Conservation (phyloP, 92 coral and sea anemone species). For the Bergia sp. region DNA sequence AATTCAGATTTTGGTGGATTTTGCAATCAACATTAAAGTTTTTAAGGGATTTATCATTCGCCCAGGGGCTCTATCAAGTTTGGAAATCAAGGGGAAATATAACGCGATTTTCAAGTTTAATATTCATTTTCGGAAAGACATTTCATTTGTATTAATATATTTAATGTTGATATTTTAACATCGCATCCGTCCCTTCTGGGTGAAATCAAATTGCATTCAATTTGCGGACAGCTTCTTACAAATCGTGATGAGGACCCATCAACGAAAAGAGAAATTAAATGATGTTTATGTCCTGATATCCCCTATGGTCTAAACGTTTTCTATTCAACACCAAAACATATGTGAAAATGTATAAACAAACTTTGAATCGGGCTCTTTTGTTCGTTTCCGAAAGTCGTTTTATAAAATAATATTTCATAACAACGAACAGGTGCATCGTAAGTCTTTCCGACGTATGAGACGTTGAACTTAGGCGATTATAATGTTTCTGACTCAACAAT, state of each 20-base stretch:
- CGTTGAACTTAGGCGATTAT: background rate
- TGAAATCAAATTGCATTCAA: slow-evolving; percentile 30
- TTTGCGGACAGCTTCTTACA: slow-evolving; percentile 5
- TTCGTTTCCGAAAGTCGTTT: slow-evolving; percentile 34
- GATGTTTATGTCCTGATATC: slow-evolving; percentile 1
- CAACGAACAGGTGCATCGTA: slow-evolving; percentile 5
- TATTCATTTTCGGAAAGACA: background rate
- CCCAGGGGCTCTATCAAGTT: no score
- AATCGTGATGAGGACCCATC: slow-evolving; percentile 4
- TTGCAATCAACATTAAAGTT: background rate
- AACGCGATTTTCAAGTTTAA: background rate
- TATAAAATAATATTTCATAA: slow-evolving; percentile 9
- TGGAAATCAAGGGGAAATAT: background rate
- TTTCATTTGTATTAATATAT: slow-evolving; percentile 3
- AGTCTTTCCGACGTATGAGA: slow-evolving; percentile 3
- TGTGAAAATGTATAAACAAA: slow-evolving; percentile 25
- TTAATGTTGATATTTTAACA: slow-evolving; percentile 12
- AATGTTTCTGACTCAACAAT: background rate
- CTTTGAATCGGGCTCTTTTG: slow-evolving; percentile 23
- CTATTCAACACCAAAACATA: slow-evolving; percentile 35
- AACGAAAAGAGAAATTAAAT: slow-evolving; percentile 6
- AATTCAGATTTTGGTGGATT: background rate
- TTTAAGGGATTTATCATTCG: background rate
- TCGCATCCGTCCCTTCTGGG: slow-evolving; percentile 6
- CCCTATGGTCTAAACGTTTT: slow-evolving; percentile 6